Evolutionary conservation across 1,140 invertebrate genomes (phyloP).

Genomic region (Eriosoma lanigerum): DNA sequence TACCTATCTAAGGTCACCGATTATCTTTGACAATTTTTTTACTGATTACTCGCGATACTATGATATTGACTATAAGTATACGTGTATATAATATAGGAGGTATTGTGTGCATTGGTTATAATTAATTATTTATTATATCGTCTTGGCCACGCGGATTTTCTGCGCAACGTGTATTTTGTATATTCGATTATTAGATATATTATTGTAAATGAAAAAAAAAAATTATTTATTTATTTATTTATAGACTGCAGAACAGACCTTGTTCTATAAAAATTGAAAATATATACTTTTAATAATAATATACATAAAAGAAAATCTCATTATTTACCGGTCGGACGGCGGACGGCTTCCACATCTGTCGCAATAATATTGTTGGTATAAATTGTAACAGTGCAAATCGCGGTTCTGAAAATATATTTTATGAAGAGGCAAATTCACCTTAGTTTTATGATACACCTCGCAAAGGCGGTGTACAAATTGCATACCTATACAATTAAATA

Average conservation of each 20-base stretch:
- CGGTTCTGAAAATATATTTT: too few species aligned
- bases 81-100: neutral
- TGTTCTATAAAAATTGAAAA: slow-evolving; percentile 37
- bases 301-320: slow-evolving; percentile 9
- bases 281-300: neutral
- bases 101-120: slow-evolving; percentile 5
- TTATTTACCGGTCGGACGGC: neutral
- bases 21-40: neutral
- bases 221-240: neutral
- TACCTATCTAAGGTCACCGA: slow-evolving; percentile 11
- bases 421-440: neutral
- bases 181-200: slow-evolving; percentile 15
- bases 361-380: too few species aligned
- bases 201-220: slow-evolving; percentile 8
- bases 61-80: too few species aligned
- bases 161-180: neutral
- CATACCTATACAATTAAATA: neutral
- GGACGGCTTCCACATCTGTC: neutral
- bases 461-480: neutral
- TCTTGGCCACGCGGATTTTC: slow-evolving; percentile 41
- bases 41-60: slow-evolving; percentile 1
- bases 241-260: slow-evolving; percentile 43
- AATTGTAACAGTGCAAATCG: too few species aligned
- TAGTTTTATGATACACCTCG: neutral
- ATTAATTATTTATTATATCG: slow-evolving; percentile 3